Evolutionary conservation across 2,888 invertebrate species (phyloP), one percentile per base, ranked within the genome.

Genomic region (Strigamia transsilvanica): DNA sequence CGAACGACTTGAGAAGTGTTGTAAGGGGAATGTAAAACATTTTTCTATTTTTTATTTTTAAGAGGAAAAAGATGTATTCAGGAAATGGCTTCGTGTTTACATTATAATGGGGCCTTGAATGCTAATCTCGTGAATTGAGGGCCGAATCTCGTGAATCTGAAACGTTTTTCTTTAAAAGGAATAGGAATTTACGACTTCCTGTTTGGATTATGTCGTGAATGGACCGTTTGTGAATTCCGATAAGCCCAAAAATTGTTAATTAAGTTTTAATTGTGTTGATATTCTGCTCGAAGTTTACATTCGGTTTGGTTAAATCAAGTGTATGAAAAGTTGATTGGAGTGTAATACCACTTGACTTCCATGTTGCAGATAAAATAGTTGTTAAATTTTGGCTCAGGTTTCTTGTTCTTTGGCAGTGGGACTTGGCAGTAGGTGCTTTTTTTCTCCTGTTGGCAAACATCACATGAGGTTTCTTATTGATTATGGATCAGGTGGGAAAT

Each of bases 401-500:
- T 15, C 73, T 73, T 23, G 27, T 73, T 73, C 32, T 73, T 27
- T 23, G 73, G 12, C 12, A n/a, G 6, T 12, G 27, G 23, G 73
- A 15, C 73, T 73, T 32, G 73, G 73, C 32, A 73, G 3, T 10
- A 27, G 73, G 73, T 32, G 61, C 21, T 61, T 61, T 38, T n/a
- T 23, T 18, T 23, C 61, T 21, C 23, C 23, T 61, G 73, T 73
- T 73, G 73, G 73, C 73, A 73, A 73, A 73, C 73, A 73, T 32
- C 15, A n/a, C 27, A 73, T 73, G 73, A 27, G 27, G 23, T 73
- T 73, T 27, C 32, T 73, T 66, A 66, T 66, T 66, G 66, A 73
- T 73, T 73, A 73, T 73, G 73, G 73, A 73, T 73, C 73, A 73
- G 73, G 73, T 73, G 73, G 73, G 73, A 73, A 73, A 73, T 73